phyloP scores from a whole-genome alignment of 2,113 vertebrate genomes.

The Motacilla tschutschensis region DNA sequence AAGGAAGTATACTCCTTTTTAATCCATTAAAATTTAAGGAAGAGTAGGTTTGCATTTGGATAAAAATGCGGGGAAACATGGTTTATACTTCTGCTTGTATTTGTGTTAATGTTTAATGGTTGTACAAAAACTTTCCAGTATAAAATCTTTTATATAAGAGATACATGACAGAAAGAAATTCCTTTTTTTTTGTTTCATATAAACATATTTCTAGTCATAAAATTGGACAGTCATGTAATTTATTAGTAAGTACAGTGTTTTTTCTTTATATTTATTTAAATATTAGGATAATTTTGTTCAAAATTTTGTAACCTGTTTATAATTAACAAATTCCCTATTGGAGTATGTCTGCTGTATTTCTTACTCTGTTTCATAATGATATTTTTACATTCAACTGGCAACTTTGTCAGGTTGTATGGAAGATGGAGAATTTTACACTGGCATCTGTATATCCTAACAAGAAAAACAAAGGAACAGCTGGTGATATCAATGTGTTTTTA shows the following conservation, averaged over 20 bases:
- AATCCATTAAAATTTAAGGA: not conserved
- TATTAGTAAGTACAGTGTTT: not conserved
- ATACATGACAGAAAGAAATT: not conserved
- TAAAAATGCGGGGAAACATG: not conserved
- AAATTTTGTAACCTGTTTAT: not conserved
- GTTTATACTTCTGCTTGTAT: not conserved
- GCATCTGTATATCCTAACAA: not conserved
- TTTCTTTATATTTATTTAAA: not conserved
- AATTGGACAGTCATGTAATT: not conserved
- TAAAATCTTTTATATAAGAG: not conserved
- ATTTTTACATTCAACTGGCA: not conserved
- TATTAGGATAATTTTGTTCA: not conserved
- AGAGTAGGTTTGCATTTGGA: not conserved
- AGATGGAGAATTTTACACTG: not conserved
- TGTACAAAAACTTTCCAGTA: accelerated
- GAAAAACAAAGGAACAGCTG: not conserved
- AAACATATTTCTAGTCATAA: not conserved
- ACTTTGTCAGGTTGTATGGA: not conserved
- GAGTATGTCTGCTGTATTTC: not conserved
- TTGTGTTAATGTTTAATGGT: not conserved
- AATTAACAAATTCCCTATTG: not conserved
- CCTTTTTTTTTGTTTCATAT: not conserved
- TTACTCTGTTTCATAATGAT: not conserved
- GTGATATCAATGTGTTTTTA: accelerated
- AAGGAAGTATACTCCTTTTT: not conserved